Conservation (phyloP, 2,888 invertebrate genomes). For the Amorpha juglandis region DNA sequence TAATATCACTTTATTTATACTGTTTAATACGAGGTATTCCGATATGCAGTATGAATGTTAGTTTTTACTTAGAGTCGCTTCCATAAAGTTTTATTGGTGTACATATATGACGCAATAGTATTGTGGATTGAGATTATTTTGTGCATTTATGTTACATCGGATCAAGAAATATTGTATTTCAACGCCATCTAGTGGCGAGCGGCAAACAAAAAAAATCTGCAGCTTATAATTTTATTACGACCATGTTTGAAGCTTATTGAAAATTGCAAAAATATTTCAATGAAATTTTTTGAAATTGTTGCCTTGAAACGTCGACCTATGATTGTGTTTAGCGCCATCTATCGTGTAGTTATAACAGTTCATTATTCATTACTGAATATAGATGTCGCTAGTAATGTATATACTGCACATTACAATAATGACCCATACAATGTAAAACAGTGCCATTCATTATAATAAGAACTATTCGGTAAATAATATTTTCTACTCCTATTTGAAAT, state of each 20-base stretch:
- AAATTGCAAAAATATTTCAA: slow-evolving; percentile 25
- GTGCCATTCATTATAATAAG: slow-evolving; percentile 36
- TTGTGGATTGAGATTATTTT: slow-evolving; percentile 80
- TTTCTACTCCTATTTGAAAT: too few species aligned
- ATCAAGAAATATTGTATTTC: slow-evolving; percentile 43
- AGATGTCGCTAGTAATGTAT: slow-evolving; percentile 32
- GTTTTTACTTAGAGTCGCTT: slow-evolving; percentile 69
- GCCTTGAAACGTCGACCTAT: neutral
- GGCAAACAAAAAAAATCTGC: slow-evolving; percentile 34
- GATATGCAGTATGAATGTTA: slow-evolving; percentile 74
- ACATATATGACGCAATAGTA: slow-evolving; percentile 68
- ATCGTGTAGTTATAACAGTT: slow-evolving; percentile 33
- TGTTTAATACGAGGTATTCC: slow-evolving; percentile 82
- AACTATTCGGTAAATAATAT: too few species aligned
- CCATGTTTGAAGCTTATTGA: slow-evolving; percentile 23
- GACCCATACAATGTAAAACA: slow-evolving; percentile 27
- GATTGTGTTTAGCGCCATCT: slow-evolving; percentile 38
- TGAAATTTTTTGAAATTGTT: slow-evolving; percentile 14
- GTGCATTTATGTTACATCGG: slow-evolving; percentile 66
- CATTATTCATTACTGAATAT: slow-evolving; percentile 3
- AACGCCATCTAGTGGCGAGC: slow-evolving; percentile 59
- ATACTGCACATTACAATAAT: slow-evolving; percentile 7
- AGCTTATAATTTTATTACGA: slow-evolving; percentile 1
- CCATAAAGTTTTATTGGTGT: slow-evolving; percentile 63
- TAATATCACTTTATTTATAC: slow-evolving; percentile 69